Evolutionary conservation across 2,797 vertebrate genomes (phyloP).

Genomic region (Kryptolebias ocellatus): DNA sequence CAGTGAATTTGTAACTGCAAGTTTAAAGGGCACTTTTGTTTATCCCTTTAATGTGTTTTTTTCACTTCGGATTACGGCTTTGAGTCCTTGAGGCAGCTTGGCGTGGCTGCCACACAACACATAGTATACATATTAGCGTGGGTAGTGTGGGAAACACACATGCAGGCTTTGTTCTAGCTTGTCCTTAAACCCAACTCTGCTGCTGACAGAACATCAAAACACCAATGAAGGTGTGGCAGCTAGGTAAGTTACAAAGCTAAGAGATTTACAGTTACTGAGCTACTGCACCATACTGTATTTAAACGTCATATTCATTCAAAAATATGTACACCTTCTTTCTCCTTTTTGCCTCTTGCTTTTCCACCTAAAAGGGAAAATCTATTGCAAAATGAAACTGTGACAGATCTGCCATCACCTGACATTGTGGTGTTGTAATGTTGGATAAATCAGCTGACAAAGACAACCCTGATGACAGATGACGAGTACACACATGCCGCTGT

Average conservation of each 20-base stretch:
- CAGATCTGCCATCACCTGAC: constrained; percentile 21
- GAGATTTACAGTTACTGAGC: constrained; percentile 32
- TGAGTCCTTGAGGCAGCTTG: constrained; percentile 31
- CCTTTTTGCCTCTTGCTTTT: not conserved
- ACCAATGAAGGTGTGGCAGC: constrained; percentile 24
- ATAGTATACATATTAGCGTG: constrained; percentile 36
- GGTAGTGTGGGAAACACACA: constrained; percentile 60
- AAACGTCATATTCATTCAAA: not conserved
- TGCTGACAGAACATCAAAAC: constrained; percentile 24
- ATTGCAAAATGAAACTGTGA: constrained; percentile 15
- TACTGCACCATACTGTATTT: constrained; percentile 3
- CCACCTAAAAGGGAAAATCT: not conserved
- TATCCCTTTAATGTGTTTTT: constrained; percentile 33
- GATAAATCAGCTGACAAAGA: constrained; percentile 52
- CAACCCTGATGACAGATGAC: constrained; percentile 51
- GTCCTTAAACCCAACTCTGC: constrained; percentile 35
- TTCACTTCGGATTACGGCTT: constrained; percentile 28
- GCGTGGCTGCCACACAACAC: constrained; percentile 30
- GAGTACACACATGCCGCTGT: constrained; percentile 37
- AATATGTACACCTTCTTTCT: not conserved
- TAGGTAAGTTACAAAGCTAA: constrained; percentile 39
- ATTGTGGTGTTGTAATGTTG: constrained; percentile 21
- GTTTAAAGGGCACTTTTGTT: constrained; percentile 24
- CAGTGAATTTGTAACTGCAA: constrained; percentile 26
- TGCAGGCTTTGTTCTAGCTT: constrained; percentile 63